A percentile compares a stretch with the other conserved stretches of the same genome.
Conservation (phyloP, 2,113 vertebrate species). For the Cottus gobio region DNA sequence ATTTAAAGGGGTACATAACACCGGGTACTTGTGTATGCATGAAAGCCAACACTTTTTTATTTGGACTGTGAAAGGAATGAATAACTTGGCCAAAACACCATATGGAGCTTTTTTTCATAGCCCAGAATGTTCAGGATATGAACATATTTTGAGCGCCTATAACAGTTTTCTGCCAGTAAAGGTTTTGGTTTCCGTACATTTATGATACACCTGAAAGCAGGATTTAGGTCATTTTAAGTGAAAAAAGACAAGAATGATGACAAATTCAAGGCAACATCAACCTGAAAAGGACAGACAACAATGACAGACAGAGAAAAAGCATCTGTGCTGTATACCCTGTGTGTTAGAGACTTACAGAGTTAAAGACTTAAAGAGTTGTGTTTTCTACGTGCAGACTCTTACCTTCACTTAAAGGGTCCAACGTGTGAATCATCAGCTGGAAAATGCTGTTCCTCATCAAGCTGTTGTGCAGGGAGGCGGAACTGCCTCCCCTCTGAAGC, state of each 20-base stretch:
- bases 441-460: constrained; percentile 99
- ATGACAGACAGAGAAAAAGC: not conserved
- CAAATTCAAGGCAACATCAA: not conserved
- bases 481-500: constrained; percentile 95
- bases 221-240: constrained; percentile 1
- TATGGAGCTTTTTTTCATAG: not conserved
- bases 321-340: not conserved
- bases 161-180: not conserved
- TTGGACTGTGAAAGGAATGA: not conserved
- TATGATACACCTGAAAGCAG: not conserved
- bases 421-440: constrained; percentile 98
- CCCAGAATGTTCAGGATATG: not conserved
- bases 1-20: not conserved
- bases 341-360: not conserved
- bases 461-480: constrained; percentile 97
- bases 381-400: constrained; percentile 31
- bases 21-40: not conserved
- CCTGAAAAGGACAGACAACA: constrained; percentile 1
- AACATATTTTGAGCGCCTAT: not conserved
- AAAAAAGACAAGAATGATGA: constrained; percentile 18
- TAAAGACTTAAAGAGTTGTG: not conserved
- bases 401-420: constrained; percentile 92
- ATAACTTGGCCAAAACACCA: not conserved
- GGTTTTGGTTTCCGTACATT: not conserved
- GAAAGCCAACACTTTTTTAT: constrained; percentile 2